Conservation (phyloP, 2,888 invertebrate genomes). For the Amphipoea oculea region DNA sequence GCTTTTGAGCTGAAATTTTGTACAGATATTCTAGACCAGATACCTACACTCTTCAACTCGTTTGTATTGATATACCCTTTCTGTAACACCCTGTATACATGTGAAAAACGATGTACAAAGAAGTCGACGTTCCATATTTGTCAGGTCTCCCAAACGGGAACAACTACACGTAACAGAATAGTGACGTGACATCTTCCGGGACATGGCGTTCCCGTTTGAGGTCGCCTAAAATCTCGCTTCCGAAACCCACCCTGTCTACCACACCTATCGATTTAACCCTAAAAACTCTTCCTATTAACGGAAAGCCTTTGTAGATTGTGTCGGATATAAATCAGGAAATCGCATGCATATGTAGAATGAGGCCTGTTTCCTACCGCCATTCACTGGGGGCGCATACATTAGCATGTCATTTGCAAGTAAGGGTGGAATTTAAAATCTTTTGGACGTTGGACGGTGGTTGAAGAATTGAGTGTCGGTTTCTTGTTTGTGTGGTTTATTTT, state of each 20-base stretch:
- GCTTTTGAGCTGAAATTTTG: too few species aligned
- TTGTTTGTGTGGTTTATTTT: not conserved
- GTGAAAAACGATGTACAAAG: not conserved
- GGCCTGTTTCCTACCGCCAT: slow-evolving; percentile 43
- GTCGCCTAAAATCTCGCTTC: not conserved
- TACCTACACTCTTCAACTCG: too few species aligned
- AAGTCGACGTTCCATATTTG: not conserved
- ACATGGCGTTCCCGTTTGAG: not conserved
- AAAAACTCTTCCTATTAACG: slow-evolving; percentile 37
- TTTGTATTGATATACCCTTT: too few species aligned
- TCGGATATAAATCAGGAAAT: slow-evolving; percentile 54
- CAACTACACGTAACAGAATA: slow-evolving; percentile 7
- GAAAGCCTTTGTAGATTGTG: slow-evolving; percentile 44
- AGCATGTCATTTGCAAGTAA: slow-evolving; percentile 40
- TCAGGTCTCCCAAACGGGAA: not conserved
- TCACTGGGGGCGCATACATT: slow-evolving; percentile 44
- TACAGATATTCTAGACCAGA: too few species aligned
- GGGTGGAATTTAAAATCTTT: slow-evolving; percentile 37
- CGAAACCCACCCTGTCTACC: slow-evolving; percentile 6
- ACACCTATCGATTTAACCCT: slow-evolving; percentile 21
- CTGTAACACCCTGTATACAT: too few species aligned
- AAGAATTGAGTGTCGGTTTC: not conserved
- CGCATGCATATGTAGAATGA: slow-evolving; percentile 58
- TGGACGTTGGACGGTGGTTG: not conserved
- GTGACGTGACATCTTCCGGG: slow-evolving; percentile 9